phyloP scores from a whole-genome alignment of 2,113 vertebrate genomes.

The Natator depressus region DNA sequence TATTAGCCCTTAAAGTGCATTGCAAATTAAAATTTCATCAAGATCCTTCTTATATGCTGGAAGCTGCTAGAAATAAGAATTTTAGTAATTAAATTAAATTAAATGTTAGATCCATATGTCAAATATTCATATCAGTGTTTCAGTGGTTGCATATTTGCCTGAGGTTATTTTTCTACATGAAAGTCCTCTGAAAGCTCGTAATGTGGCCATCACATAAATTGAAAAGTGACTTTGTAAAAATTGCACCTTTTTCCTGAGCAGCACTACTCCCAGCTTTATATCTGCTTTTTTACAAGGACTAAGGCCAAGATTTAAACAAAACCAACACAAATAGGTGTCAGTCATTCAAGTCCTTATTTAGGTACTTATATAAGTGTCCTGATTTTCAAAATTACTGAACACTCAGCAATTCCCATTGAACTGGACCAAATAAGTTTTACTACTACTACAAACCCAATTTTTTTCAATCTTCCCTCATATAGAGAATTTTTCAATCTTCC shows the following conservation, averaged over 20 bases:
- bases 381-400: not conserved
- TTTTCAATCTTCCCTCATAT: no score
- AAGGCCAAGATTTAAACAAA: not conserved
- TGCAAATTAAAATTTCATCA: conserved; percentile 54
- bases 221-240: not conserved
- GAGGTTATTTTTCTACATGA: not conserved
- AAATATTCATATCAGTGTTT: conserved; percentile 15
- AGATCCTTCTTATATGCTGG: not conserved
- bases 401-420: not conserved
- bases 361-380: not conserved
- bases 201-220: not conserved
- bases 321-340: not conserved
- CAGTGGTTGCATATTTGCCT: conserved; percentile 1
- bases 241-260: not conserved
- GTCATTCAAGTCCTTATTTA: not conserved
- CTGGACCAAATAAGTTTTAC: not conserved
- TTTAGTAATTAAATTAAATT: conserved; percentile 49
- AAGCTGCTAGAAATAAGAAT: conserved; percentile 20
- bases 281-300: not conserved
- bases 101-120: not conserved
- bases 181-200: not conserved
- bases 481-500: no score
- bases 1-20: conserved; percentile 26
- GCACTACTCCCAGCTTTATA: not conserved
- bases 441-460: not conserved